Conservation (phyloP, 2,113 vertebrate species). For the Archilochus colubris region DNA sequence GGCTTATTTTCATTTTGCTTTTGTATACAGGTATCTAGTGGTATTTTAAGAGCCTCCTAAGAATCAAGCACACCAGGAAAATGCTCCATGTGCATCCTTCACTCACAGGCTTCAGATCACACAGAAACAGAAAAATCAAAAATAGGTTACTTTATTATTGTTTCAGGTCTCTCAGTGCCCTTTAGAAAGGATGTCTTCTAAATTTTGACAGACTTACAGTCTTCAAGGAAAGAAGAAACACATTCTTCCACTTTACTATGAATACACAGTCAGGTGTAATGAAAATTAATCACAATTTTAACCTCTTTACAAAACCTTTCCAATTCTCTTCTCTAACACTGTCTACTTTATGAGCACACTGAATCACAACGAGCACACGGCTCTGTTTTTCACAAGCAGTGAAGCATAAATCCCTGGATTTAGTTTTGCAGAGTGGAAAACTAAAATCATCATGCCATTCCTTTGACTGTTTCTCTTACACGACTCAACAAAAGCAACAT, state of each 20-base stretch:
- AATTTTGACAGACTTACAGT: neutral
- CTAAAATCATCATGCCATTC: neutral
- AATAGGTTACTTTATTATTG: neutral
- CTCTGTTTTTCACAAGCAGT: neutral
- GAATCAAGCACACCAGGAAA: conserved; percentile 39
- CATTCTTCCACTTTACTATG: neutral
- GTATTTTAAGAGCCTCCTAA: conserved; percentile 47
- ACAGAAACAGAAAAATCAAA: conserved; percentile 2
- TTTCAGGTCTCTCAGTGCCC: neutral
- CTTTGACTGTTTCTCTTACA: neutral
- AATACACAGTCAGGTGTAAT: neutral
- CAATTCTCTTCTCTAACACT: neutral
- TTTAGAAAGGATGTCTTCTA: neutral
- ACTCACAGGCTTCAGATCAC: neutral
- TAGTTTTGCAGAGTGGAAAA: neutral
- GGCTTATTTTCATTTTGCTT: conserved; percentile 39
- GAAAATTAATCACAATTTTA: neutral
- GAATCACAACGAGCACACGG: neutral
- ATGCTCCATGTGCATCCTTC: neutral
- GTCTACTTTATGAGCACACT: neutral
- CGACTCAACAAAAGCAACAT: neutral
- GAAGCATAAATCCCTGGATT: neutral
- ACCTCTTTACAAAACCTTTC: neutral
- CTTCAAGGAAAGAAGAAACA: neutral
- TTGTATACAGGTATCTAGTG: conserved; percentile 44